These are phyloP conservation scores for Sylvia borin DNA, from an alignment of 2,797 vertebrate species.

Conservation along the genomic window DNA sequence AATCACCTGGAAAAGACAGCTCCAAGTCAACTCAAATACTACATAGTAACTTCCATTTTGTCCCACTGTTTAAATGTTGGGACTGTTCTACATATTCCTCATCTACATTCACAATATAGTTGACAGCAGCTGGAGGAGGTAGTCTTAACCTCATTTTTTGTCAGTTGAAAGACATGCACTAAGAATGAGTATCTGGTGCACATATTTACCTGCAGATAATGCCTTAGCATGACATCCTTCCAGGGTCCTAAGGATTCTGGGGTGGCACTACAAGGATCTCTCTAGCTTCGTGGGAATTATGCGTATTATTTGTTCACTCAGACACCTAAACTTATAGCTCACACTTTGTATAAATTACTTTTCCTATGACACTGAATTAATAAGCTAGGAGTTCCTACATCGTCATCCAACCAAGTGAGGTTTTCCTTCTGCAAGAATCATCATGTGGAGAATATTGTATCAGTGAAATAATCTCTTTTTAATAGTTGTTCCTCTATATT, in stretches of 20 bases:
- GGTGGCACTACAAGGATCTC: neutral
- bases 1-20: neutral
- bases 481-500: neutral
- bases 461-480: neutral
- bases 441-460: neutral
- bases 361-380: neutral
- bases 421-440: neutral
- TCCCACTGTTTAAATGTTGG: neutral
- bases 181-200: neutral
- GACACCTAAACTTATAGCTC: neutral
- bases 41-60: neutral
- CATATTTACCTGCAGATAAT: neutral
- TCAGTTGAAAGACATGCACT: neutral
- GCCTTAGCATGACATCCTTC: neutral
- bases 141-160: neutral
- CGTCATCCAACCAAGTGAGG: neutral
- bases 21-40: neutral
- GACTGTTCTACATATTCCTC: neutral
- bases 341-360: neutral
- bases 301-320: neutral
- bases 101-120: neutral
- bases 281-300: neutral
- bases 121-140: neutral
- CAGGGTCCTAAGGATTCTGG: neutral
- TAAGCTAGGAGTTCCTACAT: neutral